Conservation (phyloP, 2,888 invertebrate species). For the Nudaria mundana region DNA sequence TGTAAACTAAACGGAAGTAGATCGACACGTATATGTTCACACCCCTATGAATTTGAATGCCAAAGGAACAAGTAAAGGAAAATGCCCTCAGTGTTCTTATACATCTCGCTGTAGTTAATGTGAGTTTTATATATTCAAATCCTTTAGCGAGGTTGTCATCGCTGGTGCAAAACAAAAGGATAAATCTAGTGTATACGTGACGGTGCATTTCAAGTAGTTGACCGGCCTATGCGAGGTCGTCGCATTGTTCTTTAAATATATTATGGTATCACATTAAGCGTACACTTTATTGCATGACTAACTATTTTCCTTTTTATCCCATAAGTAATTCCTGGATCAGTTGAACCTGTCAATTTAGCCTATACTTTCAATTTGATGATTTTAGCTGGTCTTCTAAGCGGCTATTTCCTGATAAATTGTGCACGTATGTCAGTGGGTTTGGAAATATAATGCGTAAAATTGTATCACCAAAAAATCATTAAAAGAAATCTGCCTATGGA, state of each 20-base stretch:
- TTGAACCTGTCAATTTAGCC: no score
- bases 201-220: constrained; percentile 25
- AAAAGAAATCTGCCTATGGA: not conserved
- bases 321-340: no score
- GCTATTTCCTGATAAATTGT: not conserved
- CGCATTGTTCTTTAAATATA: constrained; percentile 17
- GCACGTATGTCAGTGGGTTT: no score
- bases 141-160: constrained; percentile 21
- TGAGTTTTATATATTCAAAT: constrained; percentile 20
- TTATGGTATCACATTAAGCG: no score
- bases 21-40: not conserved
- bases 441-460: no score
- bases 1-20: not conserved
- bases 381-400: no score
- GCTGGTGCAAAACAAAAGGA: constrained; percentile 23
- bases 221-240: constrained; percentile 16
- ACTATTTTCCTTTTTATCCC: constrained; percentile 1
- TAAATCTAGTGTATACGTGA: constrained; percentile 28
- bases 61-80: constrained; percentile 6
- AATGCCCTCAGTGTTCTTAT: not conserved
- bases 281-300: no score
- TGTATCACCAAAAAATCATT: no score
- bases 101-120: constrained; percentile 4
- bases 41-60: not conserved
- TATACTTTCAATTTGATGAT: no score